Base-by-base conservation (phyloP, 2,797 vertebrate genomes). In the Etheostoma nigrum region DNA sequence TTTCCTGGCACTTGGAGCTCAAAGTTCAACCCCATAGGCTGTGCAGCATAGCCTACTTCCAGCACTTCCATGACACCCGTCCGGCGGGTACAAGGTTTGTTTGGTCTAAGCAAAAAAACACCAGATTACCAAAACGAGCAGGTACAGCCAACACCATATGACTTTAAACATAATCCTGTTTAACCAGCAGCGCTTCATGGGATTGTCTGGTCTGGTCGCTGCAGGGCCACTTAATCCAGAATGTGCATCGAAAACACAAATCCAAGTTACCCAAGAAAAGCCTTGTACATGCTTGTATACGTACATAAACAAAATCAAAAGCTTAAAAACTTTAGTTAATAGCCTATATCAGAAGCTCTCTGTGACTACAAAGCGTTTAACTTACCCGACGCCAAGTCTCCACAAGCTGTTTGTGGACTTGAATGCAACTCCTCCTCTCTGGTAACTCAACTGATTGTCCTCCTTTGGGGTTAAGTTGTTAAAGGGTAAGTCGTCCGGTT, bases 111-210 rank as follows among this genome's bases (percentile, higher is more conserved):
- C 0, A 12, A 8, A 45, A 21, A 64, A 13, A 21, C 62, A 19
- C 1, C 36, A 64, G 70, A 59, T 69, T 70, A 62, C 1, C 44
- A 36, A 53, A 14, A 67, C 1, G 45, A 65, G 58, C 54, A 82
- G 74, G 49, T 62, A 60, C 81, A 42, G 83, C 78, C 76, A 82
- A 82, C 83, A 76, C 64, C 84, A 77, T 67, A 73, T 53, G 88
- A 90, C 78, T 91, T 90, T 86, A 86, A 88, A 14, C 71, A 60
- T 92, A 88, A 91, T 91, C 91, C 88, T 3, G 25, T 0, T 91
- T 83, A 90, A 79, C 36, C 77, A 83, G 90, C 86, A 82, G 83
- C 87, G 75, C 87, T 92, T 91, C 87, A 88, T 75, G 67, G 65
- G 91, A 91, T 89, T 86, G 88, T 82, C 82, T 74, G 40, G 74